These are phyloP conservation scores for Cenopis cana DNA, from an alignment of 2,888 invertebrate genomes.

Conservation along the genomic window DNA sequence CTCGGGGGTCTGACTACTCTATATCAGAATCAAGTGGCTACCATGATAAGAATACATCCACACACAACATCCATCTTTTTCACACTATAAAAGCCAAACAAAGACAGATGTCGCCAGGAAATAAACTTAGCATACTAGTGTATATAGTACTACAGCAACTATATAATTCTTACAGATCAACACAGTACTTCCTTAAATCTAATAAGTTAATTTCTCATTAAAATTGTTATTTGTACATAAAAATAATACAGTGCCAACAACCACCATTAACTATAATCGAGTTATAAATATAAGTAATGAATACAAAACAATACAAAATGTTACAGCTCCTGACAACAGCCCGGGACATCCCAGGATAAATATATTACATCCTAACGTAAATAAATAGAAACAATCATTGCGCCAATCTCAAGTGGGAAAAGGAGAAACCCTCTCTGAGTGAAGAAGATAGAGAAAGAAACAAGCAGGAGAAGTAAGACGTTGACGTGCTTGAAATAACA, in stretches of 20 bases:
- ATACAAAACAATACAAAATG: conserved; percentile 78
- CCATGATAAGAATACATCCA: conserved; percentile 6
- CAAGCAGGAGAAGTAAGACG: conserved; percentile 11
- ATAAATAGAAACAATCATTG: conserved; percentile 44
- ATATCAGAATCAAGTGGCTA: conserved; percentile 23
- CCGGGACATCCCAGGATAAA: conserved; percentile 45
- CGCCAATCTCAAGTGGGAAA: conserved; percentile 38
- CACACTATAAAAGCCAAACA: neutral
- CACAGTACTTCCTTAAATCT: conserved; percentile 62
- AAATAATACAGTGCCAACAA: conserved; percentile 82
- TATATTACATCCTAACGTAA: conserved; percentile 35
- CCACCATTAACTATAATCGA: conserved; percentile 80
- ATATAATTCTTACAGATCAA: conserved; percentile 36
- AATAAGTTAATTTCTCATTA: conserved; percentile 76
- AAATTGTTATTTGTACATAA: conserved; percentile 83
- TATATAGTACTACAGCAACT: conserved; percentile 30
- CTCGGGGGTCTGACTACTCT: conserved; percentile 31
- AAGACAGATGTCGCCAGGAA: conserved; percentile 3
- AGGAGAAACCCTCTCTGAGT: conserved; percentile 1
- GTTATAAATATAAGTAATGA: conserved; percentile 73
- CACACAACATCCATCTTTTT: conserved; percentile 10
- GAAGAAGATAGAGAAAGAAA: conserved; percentile 15
- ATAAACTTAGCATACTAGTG: conserved; percentile 19
- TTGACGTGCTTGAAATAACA: conserved; percentile 22
- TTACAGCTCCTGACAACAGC: conserved; percentile 50